A percentile compares a stretch with the other conserved stretches of the same genome.
phyloP scores from a whole-genome alignment of 35 echinoderm and acorn worm genomes.

The Apostichopus parvimensis region DNA sequence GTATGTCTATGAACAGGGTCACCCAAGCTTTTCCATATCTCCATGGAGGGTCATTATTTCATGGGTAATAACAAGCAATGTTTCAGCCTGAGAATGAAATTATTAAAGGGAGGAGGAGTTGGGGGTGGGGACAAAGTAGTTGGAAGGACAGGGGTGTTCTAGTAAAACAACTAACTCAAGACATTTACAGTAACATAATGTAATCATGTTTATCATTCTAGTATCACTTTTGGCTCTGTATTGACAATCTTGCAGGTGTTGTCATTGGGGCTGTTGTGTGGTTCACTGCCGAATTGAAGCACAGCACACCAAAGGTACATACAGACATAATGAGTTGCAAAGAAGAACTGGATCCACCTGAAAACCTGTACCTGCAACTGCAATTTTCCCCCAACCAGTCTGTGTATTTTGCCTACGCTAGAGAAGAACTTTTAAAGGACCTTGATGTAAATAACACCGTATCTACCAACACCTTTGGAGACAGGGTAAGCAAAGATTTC shows the following conservation, averaged over 20 bases:
- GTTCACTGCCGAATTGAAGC: slow-evolving; percentile 45
- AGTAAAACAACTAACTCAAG: too few species aligned
- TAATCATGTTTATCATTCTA: too few species aligned
- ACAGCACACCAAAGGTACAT: background rate
- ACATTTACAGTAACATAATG: too few species aligned
- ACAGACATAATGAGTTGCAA: background rate
- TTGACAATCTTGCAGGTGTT: slow-evolving; percentile 50
- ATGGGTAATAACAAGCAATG: too few species aligned
- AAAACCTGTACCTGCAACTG: slow-evolving; percentile 37
- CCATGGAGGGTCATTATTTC: too few species aligned
- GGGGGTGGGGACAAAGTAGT: too few species aligned
- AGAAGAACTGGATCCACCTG: slow-evolving; percentile 9
- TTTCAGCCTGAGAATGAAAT: too few species aligned
- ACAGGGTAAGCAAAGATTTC: background rate
- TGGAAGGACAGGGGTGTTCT: too few species aligned
- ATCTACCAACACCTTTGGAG: slow-evolving; percentile 7
- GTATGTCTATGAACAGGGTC: too few species aligned
- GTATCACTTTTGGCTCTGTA: too few species aligned
- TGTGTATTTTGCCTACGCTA: slow-evolving; percentile 47
- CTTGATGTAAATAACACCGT: background rate
- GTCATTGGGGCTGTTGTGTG: slow-evolving; percentile 71
- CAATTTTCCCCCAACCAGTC: slow-evolving; percentile 17
- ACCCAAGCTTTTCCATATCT: too few species aligned
- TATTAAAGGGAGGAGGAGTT: too few species aligned
- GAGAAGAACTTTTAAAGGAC: slow-evolving; percentile 29